These are phyloP conservation scores for Agrochola macilenta DNA, from an alignment of 2,888 invertebrate genomes.

Conservation along the genomic window DNA sequence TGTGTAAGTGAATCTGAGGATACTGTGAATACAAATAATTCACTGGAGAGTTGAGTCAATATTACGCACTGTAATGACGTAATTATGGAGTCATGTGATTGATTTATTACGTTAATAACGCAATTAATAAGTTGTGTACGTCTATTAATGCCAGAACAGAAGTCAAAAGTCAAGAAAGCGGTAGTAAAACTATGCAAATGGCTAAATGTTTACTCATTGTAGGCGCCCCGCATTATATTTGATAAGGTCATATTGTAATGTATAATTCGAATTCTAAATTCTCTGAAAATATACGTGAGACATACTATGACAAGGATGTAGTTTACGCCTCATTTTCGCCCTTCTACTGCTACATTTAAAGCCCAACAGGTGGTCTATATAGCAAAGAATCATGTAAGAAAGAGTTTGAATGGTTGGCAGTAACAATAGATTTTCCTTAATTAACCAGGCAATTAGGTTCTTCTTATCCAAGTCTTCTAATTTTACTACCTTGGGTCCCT, in stretches of 20 bases:
- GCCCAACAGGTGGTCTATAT: conserved; percentile 30
- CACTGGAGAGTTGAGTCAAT: conserved; percentile 13
- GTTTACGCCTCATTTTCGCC: neutral
- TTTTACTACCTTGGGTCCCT: conserved; percentile 42
- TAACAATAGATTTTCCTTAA: conserved; percentile 52
- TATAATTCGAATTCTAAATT: conserved; percentile 11
- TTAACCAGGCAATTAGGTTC: conserved; percentile 44
- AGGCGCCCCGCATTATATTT: neutral
- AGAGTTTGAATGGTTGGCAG: conserved; percentile 27
- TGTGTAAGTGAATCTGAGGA: conserved; percentile 44
- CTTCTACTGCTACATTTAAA: neutral
- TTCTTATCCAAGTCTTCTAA: conserved; percentile 54
- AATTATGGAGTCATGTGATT: conserved; percentile 12
- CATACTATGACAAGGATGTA: neutral
- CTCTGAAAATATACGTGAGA: neutral
- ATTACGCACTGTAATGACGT: conserved; percentile 9
- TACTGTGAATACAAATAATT: conserved; percentile 34
- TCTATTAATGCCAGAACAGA: neutral
- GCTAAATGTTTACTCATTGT: conserved; percentile 23
- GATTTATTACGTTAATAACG: conserved; percentile 4
- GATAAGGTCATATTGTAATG: conserved; percentile 12
- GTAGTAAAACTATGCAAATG: conserved; percentile 41
- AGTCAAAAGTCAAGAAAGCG: conserved; percentile 44
- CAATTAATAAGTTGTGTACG: conserved; percentile 7
- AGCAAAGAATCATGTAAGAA: conserved; percentile 12